Base-by-base conservation (phyloP, 2,888 invertebrate genomes). In the Catonia carolina region DNA sequence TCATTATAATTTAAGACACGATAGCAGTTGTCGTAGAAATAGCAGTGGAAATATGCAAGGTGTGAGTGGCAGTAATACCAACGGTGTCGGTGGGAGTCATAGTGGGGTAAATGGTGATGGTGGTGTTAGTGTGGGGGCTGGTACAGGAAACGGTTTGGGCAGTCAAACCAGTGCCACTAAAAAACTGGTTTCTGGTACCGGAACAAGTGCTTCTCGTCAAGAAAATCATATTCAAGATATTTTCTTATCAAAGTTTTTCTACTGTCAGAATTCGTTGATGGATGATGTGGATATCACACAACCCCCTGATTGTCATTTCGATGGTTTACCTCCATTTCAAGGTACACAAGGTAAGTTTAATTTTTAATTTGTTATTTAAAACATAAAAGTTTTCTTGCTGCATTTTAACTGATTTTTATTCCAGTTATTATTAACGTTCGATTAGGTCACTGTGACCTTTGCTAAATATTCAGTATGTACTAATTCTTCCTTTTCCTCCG, bases 1-100 rank as follows among this genome's bases (percentile, higher is more conserved):
- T 74, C 80, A 82, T 68, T 83, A 82, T 66, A 81, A 79, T 47
- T 45, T 51, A 2, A 18, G 47, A 1, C 56, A 55, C 10, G 49
- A 55, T 23, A 53, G 42, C 31, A 52, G 53, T 27, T n/a, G n/a
- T n/a, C 27, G 8, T 31, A 48, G 49, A 12, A 53, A 39, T 49
- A 58, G 52, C 39, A 60, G 54, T 12, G 60, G 55, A 20, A 61
- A 55, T 37, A 27, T 8, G 4, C 27, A 8, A 6, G 27, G 27
- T 27, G 8, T 27, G 4, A 27, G 27, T 27, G 27, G 27, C 5
- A 8, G 27, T 8, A 27, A 4, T 27, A 27, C 5, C 27, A 59
- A 55, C 7, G 53, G 53, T 31, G 58, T 39, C n/a, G 57, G 56
- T 10, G 42, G 61, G 31, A 36, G 56, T 12, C 50, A 53, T 15